Evolutionary conservation across 2,113 vertebrate species (phyloP), one percentile per base, ranked within the genome.

Genomic region (Oreotrochilus melanogaster): DNA sequence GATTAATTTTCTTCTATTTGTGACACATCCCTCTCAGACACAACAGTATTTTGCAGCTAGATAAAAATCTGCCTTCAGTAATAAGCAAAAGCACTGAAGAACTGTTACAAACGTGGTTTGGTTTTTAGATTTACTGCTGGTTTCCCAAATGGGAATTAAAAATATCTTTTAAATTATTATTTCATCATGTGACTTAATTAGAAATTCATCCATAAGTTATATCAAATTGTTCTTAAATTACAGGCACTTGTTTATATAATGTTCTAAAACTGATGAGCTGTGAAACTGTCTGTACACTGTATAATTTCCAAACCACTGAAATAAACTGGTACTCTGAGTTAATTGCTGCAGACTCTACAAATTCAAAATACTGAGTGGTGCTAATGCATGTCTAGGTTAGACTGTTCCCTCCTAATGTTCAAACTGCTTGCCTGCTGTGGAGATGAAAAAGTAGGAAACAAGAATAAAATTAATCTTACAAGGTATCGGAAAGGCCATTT

Each of bases 161-260:
- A 93, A 85, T 86, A 74, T 30, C 4, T 91, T 94, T 88, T 33
- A 80, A 92, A 58, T 85, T 25, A 92, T 92, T 89, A 89, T 93
- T 87, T 95, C 48, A 89, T 89, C 74, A 78, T 88, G 95, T 95
- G 66, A 75, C 72, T 97, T 94, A 53, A 93, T 97, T 96, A 92
- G 87, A 96, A 96, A 97, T 96, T 94, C 78, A 88, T 91, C 76
- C 43, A 92, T 76, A 61, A 82, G 39, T 92, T 73, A 86, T 89
- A 75, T 93, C 70, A 69, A 96, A 97, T 87, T 93, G 60, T 86
- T 86, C 43, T 89, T 95, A 91, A 95, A 96, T 95, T 86, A 89
- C 45, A 94, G 95, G 27, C 58, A 70, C 42, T 97, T 95, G 43
- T 94, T 96, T 95, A 86, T 95, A 95, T 96, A 87, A 92, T 69